Evolutionary conservation across 1,140 invertebrate species (phyloP).

Genomic region (Brachionus calyciflorus): DNA sequence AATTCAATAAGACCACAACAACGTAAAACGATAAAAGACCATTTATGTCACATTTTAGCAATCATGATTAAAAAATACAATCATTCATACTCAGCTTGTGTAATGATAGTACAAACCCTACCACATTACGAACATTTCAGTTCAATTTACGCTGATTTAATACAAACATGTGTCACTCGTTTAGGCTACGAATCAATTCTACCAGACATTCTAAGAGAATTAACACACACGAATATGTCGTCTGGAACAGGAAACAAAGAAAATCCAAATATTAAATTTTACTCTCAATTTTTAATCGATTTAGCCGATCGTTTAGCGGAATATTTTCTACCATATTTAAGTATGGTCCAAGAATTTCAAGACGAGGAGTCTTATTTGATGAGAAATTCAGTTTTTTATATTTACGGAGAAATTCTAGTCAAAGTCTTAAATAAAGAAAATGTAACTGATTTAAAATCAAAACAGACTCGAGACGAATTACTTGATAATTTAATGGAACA

Average conservation of each 20-base stretch:
- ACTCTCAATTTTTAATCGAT: conserved; percentile 70
- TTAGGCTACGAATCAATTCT: conserved; percentile 68
- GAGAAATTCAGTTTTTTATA: conserved; percentile 74
- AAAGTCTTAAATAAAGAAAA: conserved; percentile 70
- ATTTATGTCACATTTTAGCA: conserved; percentile 74
- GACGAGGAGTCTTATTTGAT: conserved; percentile 71
- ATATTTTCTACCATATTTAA: conserved; percentile 67
- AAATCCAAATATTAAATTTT: conserved; percentile 66
- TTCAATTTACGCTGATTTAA: conserved; percentile 67
- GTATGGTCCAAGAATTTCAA: conserved; percentile 64
- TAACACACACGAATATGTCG: conserved; percentile 62
- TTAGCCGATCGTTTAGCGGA: conserved; percentile 68
- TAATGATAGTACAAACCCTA: conserved; percentile 67
- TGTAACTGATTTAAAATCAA: conserved; percentile 64
- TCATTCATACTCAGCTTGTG: conserved; percentile 60
- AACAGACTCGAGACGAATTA: conserved; percentile 69
- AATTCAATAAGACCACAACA: conserved; percentile 63
- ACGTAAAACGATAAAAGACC: conserved; percentile 67
- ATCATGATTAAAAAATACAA: conserved; percentile 77
- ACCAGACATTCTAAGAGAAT: conserved; percentile 71
- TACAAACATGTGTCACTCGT: conserved; percentile 67
- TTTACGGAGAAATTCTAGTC: conserved; percentile 73
- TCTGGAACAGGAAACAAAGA: conserved; percentile 61
- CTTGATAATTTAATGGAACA: conserved; percentile 74
- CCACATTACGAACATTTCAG: conserved; percentile 72